Base-by-base conservation (phyloP, 2,113 vertebrate genomes). In the Cygnus atratus region DNA sequence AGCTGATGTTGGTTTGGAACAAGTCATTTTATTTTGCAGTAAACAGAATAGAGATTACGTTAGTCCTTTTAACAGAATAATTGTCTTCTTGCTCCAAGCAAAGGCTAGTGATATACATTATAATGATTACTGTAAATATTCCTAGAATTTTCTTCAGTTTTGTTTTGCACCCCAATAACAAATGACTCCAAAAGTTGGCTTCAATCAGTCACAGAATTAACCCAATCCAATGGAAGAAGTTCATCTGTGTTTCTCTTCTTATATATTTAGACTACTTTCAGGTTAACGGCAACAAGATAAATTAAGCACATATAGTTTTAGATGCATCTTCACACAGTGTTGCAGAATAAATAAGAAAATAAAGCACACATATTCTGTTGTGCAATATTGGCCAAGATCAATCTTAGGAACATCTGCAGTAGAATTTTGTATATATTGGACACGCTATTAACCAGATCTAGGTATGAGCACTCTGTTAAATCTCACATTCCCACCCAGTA, bases 401-500 rank as follows among this genome's bases (percentile, higher is more conserved):
- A 12, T 52, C 41, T 61, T 68, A 87, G 65, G 77, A 75, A 52
- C 0, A 0, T 37, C 43, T 86, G 55, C 24, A 77, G 63, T 62
- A 86, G 31, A 58, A 18, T 10, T 18, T 11, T 48, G 57, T 67
- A 57, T 10, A 21, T 22, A 52, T n/a, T 22, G 15, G 29, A 50
- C 35, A 31, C 35, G 8, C 18, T 70, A 33, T 74, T 92, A 87
- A 73, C 10, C 44, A 65, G 44, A 58, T 4, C 5, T 37, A 48
- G 6, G 7, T 72, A 48, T n/a, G 24, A 70, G 8, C 3, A 0
- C 15, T 84, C 52, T 48, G 5, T 72, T 79, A 68, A 83, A 75
- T 79, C 77, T 82, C 18, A 8, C 14, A 31, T 76, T 82, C 77
- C 81, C 71, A 90, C 87, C 93, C 95, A 96, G 87, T 10, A 97